phyloP scores from a whole-genome alignment of 1,140 invertebrate genomes.

The Sitophilus oryzae region DNA sequence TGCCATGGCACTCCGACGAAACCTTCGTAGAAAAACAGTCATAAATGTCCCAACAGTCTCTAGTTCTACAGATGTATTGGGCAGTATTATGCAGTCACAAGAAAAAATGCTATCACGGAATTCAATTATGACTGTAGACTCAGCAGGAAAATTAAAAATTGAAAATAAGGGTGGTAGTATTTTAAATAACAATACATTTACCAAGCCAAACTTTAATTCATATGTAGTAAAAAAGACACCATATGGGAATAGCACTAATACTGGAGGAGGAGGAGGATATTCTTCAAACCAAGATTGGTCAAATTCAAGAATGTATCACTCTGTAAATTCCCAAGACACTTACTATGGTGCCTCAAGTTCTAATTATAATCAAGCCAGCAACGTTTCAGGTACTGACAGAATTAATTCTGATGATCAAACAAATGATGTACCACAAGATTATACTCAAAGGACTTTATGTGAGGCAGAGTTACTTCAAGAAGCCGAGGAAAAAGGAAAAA shows the following conservation, averaged over 20 bases:
- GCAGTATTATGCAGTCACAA: constrained; percentile 69
- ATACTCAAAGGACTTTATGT: constrained; percentile 33
- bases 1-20: constrained; percentile 42
- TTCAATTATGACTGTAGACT: constrained; percentile 52
- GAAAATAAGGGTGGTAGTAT: constrained; percentile 11
- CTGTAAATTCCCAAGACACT: background rate
- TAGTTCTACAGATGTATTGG: constrained; percentile 56
- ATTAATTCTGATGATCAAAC: constrained; percentile 3
- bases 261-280: background rate
- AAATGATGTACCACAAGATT: constrained; percentile 36
- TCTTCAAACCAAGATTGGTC: background rate
- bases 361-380: background rate
- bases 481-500: constrained; percentile 15
- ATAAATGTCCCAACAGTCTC: constrained; percentile 39
- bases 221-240: constrained; percentile 11
- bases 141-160: constrained; percentile 36
- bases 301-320: background rate
- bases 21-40: constrained; percentile 48
- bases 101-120: constrained; percentile 65
- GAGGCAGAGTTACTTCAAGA: constrained; percentile 20
- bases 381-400: background rate
- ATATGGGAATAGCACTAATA: constrained; percentile 8
- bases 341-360: background rate
- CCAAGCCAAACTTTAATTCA: constrained; percentile 16
- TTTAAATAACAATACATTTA: constrained; percentile 14